These are phyloP conservation scores for Xiphophorus birchmanni DNA, from an alignment of 2,797 vertebrate genomes.

Conservation along the genomic window DNA sequence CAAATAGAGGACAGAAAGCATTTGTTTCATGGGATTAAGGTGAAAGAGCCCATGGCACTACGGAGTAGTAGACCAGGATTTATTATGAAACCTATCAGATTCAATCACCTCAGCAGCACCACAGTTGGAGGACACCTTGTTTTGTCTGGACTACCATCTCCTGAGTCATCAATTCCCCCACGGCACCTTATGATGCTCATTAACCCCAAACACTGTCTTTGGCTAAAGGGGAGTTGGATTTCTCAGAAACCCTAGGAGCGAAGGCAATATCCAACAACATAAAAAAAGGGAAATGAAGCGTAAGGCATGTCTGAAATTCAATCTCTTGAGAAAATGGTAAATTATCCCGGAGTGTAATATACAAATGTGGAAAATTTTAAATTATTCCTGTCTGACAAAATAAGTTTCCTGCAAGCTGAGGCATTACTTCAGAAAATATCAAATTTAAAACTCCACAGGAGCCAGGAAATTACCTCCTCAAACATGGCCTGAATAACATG, in stretches of 20 bases:
- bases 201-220: slow-evolving; percentile 47
- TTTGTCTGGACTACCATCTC: slow-evolving; percentile 42
- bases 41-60: slow-evolving; percentile 25
- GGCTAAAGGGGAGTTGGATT: slow-evolving; percentile 21
- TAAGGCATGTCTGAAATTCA: background rate
- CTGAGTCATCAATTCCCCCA: slow-evolving; percentile 51
- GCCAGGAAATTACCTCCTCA: slow-evolving; percentile 40
- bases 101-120: slow-evolving; percentile 54
- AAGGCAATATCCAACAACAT: background rate
- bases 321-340: slow-evolving; percentile 21
- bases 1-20: slow-evolving; percentile 21
- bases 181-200: slow-evolving; percentile 41
- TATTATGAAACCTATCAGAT: slow-evolving; percentile 61
- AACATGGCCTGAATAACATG: slow-evolving; percentile 24
- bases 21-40: slow-evolving; percentile 46
- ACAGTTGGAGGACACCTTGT: slow-evolving; percentile 46
- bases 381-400: slow-evolving; percentile 18
- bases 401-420: slow-evolving; percentile 4
- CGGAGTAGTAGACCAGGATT: slow-evolving; percentile 25
- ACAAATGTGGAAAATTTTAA: slow-evolving; percentile 25
- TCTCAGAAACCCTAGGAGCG: background rate
- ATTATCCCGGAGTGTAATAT: slow-evolving; percentile 11
- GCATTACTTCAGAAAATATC: slow-evolving; percentile 6
- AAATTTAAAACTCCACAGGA: slow-evolving; percentile 23
- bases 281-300: accelerated